Evolutionary conservation across 2,113 vertebrate species (phyloP).

Genomic region (Coracopsis vasa): DNA sequence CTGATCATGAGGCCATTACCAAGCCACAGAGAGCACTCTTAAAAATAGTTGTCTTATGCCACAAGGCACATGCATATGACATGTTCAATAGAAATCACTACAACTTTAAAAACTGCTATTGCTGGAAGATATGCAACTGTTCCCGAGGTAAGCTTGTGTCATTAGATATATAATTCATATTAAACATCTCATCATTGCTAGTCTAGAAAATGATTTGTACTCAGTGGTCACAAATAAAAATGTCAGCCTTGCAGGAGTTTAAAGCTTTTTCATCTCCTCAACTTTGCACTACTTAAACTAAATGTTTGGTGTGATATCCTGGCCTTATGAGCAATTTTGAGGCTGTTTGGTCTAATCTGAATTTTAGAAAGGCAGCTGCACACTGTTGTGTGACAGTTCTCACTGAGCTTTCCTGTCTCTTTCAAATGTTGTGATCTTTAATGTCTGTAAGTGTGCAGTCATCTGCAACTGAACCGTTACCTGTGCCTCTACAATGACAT

Average conservation of each 20-base stretch:
- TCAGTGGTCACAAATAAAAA: constrained; percentile 7
- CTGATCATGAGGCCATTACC: neutral
- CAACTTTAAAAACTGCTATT: neutral
- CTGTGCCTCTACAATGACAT: constrained; percentile 29
- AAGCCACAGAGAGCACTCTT: neutral
- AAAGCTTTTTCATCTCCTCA: neutral
- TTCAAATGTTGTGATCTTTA: neutral
- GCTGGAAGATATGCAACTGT: neutral
- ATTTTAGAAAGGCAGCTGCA: constrained; percentile 33
- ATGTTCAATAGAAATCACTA: constrained; percentile 2
- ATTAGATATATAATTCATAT: constrained; percentile 6
- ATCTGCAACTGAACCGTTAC: constrained; percentile 41
- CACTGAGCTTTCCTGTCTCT: constrained; percentile 2
- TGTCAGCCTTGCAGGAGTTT: neutral
- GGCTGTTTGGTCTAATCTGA: constrained; percentile 44
- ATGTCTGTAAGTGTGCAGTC: constrained; percentile 28
- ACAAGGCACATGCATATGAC: neutral
- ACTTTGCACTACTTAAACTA: neutral
- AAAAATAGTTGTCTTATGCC: constrained; percentile 18
- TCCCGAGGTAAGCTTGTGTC: neutral
- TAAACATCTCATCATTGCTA: neutral
- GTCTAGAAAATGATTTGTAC: neutral
- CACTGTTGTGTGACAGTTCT: constrained; percentile 23
- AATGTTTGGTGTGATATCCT: constrained; percentile 10
- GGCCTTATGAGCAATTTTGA: constrained; percentile 20